Conservation (phyloP, 2,113 vertebrate species). For the Toxostoma redivivum region DNA sequence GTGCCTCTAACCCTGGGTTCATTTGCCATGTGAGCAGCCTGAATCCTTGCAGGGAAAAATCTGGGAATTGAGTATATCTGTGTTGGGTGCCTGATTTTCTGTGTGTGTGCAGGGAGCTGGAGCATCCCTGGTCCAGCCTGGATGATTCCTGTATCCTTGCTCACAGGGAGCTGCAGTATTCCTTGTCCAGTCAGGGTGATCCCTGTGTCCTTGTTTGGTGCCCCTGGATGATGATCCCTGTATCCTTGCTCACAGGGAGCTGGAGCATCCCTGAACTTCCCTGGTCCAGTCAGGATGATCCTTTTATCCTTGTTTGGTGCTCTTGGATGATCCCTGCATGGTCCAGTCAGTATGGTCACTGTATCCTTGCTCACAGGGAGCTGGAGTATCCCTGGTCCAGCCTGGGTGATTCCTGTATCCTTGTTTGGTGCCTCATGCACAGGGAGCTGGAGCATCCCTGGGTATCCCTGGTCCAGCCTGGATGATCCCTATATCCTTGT, state of each 20-base stretch:
- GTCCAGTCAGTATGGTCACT: fast-evolving
- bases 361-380: neutral
- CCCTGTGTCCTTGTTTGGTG: neutral
- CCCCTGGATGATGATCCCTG: too few species aligned
- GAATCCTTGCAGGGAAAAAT: neutral
- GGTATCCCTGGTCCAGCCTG: fast-evolving
- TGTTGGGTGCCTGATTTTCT: neutral
- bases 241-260: neutral
- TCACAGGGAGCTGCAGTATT: neutral
- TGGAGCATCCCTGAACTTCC: too few species aligned
- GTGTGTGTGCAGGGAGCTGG: fast-evolving
- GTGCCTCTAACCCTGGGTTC: fast-evolving
- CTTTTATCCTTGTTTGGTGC: too few species aligned
- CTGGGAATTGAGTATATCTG: fast-evolving
- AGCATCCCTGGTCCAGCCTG: neutral
- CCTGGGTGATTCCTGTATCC: neutral
- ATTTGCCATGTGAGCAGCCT: neutral
- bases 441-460: neutral
- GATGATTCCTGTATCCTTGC: neutral
- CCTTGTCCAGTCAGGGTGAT: neutral
- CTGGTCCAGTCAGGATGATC: too few species aligned
- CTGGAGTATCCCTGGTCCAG: too few species aligned
- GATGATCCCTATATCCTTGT: neutral
- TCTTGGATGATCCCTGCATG: too few species aligned
- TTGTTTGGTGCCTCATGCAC: too few species aligned